phyloP scores from a whole-genome alignment of 2,888 invertebrate species.

The Metallyticus violacea region DNA sequence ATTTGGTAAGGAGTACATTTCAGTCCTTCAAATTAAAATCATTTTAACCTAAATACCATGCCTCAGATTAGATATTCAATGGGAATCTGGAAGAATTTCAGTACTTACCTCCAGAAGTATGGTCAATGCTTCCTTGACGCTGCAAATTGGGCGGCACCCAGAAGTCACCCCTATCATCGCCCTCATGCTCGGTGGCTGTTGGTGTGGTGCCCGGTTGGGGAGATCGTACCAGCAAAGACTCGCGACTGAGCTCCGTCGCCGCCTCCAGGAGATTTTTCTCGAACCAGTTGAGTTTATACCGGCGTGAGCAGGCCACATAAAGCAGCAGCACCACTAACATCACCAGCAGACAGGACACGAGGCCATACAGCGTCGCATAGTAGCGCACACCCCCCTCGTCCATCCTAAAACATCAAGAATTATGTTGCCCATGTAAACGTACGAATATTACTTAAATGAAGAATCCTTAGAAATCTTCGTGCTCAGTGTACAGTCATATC shows the following conservation, averaged over 20 bases:
- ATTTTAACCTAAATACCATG: too few relatives aligned
- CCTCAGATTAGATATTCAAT: too few relatives aligned
- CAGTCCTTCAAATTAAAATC: too few relatives aligned
- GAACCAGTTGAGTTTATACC: conserved; percentile 58
- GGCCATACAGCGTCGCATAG: conserved; percentile 49
- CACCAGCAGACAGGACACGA: conserved; percentile 51
- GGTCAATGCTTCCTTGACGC: conserved; percentile 27
- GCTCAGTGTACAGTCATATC: too few relatives aligned
- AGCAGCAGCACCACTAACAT: conserved; percentile 49
- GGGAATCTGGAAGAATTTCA: background rate
- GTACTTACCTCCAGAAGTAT: conserved; percentile 24
- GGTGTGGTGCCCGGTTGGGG: conserved; percentile 49
- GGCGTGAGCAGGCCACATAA: conserved; percentile 54
- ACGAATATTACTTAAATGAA: too few relatives aligned
- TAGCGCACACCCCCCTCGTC: conserved; percentile 17
- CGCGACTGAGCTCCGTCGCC: conserved; percentile 40
- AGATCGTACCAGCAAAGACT: conserved; percentile 45
- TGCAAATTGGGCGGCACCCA: conserved; percentile 47
- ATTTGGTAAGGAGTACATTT: too few relatives aligned
- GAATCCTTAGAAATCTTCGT: too few relatives aligned
- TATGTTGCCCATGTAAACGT: too few relatives aligned
- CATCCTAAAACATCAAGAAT: background rate
- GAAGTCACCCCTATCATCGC: conserved; percentile 46
- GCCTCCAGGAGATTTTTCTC: conserved; percentile 56
- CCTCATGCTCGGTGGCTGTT: conserved; percentile 43